Conservation (phyloP, 2,888 invertebrate genomes). For the Lepidocyrtinus sp. region DNA sequence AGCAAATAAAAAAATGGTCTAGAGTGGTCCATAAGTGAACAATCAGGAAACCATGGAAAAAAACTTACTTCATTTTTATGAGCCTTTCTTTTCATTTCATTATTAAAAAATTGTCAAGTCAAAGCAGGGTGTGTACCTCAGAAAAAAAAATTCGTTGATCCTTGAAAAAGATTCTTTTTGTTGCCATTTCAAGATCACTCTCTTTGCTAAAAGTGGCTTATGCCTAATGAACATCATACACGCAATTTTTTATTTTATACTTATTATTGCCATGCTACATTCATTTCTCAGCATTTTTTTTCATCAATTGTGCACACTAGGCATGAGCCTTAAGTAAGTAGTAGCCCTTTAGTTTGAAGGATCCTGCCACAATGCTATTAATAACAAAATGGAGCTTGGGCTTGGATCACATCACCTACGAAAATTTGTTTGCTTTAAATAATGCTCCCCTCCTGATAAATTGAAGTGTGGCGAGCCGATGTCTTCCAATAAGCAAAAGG, state of each 20-base stretch:
- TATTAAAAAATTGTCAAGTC: constrained; percentile 17
- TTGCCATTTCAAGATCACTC: constrained; percentile 16
- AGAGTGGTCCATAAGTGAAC: not conserved
- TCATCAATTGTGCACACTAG: not conserved
- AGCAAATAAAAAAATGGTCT: not conserved
- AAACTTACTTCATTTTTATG: constrained; percentile 1
- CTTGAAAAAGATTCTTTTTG: constrained; percentile 11
- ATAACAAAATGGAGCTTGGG: constrained; percentile 5
- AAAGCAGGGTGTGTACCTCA: constrained; percentile 16
- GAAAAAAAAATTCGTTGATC: constrained; percentile 2
- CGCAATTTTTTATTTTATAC: not conserved
- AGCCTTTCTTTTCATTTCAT: constrained; percentile 18
- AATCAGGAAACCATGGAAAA: constrained; percentile 4
- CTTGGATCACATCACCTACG: constrained; percentile 10
- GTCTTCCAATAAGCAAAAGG: not conserved
- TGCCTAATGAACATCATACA: constrained; percentile 9
- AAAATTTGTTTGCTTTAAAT: not conserved
- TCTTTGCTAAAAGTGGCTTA: not conserved
- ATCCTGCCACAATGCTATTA: constrained; percentile 12
- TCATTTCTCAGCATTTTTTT: constrained; percentile 15
- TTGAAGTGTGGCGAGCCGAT: constrained; percentile 18
- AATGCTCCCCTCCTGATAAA: too few relatives aligned
- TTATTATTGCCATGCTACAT: constrained; percentile 13
- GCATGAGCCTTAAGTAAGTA: not conserved
- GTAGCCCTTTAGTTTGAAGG: constrained; percentile 8